Conservation (phyloP, 2,113 vertebrate genomes). For the Chamaea fasciata region DNA sequence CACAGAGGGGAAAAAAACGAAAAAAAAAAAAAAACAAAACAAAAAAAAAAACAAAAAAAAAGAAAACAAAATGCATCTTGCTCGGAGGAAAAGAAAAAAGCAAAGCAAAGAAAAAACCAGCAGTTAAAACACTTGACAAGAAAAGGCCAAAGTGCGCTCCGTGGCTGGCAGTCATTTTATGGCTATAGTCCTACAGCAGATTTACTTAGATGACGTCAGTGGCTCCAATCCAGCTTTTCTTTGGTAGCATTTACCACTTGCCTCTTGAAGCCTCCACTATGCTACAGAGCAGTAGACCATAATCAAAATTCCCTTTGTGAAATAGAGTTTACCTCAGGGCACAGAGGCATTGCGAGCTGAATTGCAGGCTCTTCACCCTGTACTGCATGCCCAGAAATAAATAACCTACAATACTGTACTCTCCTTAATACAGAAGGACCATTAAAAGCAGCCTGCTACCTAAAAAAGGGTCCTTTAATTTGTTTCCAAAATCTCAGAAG, state of each 20-base stretch:
- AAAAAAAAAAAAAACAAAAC: background rate
- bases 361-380: constrained; percentile 62
- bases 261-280: constrained; percentile 81
- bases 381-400: constrained; percentile 64
- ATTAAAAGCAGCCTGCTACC: constrained; percentile 61
- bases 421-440: constrained; percentile 63
- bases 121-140: constrained; percentile 76
- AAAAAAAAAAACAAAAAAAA: background rate
- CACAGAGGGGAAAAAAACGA: background rate
- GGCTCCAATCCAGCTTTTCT: constrained; percentile 87
- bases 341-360: constrained; percentile 69
- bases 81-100: background rate
- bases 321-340: constrained; percentile 83
- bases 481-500: constrained; percentile 47
- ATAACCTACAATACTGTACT: constrained; percentile 67
- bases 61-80: constrained; percentile 17
- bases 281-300: constrained; percentile 80
- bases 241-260: constrained; percentile 84
- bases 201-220: constrained; percentile 93
- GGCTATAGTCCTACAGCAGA: constrained; percentile 83
- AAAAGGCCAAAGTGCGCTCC: constrained; percentile 85
- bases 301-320: constrained; percentile 89
- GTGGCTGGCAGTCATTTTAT: constrained; percentile 82
- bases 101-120: background rate
- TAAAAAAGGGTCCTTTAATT: constrained; percentile 24